Base-by-base conservation (phyloP, 2,113 vertebrate genomes). In the Archilochus colubris region DNA sequence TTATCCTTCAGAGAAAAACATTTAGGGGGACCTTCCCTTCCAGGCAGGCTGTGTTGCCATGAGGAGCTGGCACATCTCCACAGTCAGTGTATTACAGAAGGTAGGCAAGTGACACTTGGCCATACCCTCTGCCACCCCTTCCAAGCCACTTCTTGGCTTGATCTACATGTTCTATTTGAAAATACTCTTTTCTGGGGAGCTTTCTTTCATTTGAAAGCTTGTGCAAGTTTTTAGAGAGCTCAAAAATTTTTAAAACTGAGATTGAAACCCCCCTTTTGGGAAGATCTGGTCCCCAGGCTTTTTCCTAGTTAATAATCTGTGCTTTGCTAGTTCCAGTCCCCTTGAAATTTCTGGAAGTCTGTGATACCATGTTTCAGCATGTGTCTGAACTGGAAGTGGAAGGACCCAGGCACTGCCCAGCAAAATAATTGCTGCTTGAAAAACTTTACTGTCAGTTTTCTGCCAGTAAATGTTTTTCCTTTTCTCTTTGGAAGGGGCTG, bases 31-130 rank as follows among this genome's bases (percentile, higher is more conserved):
- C 16, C 59, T 75, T 68, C 21, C 25, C 31, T 75, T 76, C 44
- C 12, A 64, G 28, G 9, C n/a, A 63, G 22, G 6, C 15, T 3
- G 54, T 13, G 20, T 8, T 43, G 85, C 18, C 7, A 4, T 28
- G 67, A 44, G 28, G 48, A 53, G 12, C 7, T 72, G 25, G 18
- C 22, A 51, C 36, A 89, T 43, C 58, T 57, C 8, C 3, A 68
- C 7, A 6, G 1, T 3, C 59, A 44, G 23, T 3, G 3, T 31
- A 31, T 36, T 62, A 2, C 0, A n/a, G 51, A 27, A 44, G 30
- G 46, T 5, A 13, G 75, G 40, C 40, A 40, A 40, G 30, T 1
- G 1, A 18, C 30, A 48, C 10, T 67, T 1, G 1, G 59, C n/a
- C 33, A 0, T 36, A 53, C 12, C 14, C 17, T n/a, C 50, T 69